phyloP scores from a whole-genome alignment of 2,888 invertebrate genomes.

The Scrobipalpa costella region DNA sequence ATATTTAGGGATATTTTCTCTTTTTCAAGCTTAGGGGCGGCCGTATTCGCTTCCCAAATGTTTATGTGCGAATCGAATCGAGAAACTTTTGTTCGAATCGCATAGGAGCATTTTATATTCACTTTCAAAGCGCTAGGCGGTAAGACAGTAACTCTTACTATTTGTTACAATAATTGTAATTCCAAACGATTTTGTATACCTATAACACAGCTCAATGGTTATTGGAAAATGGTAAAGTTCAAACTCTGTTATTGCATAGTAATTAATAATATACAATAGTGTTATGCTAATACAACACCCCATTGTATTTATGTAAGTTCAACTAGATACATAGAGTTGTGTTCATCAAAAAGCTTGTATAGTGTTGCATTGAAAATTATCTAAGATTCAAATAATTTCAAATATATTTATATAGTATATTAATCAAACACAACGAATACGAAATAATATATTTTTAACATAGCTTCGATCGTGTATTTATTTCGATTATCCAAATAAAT shows the following conservation, averaged over 20 bases:
- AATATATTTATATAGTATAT: neutral
- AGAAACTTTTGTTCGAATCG: constrained; percentile 28
- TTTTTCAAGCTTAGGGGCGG: constrained; percentile 58
- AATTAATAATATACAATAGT: constrained; percentile 40
- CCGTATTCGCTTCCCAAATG: constrained; percentile 42
- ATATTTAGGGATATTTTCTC: constrained; percentile 55
- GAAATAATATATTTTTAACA: neutral
- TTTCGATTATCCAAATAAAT: neutral
- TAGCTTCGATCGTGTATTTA: neutral
- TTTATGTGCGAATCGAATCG: neutral
- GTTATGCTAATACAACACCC: constrained; percentile 28
- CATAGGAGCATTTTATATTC: constrained; percentile 34
- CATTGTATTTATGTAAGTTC: constrained; percentile 26
- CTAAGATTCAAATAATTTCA: neutral
- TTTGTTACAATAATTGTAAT: constrained; percentile 62
- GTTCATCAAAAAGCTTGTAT: constrained; percentile 13
- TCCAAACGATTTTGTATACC: constrained; percentile 66
- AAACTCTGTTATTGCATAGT: constrained; percentile 54
- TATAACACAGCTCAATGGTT: constrained; percentile 63
- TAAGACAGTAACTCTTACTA: constrained; percentile 54
- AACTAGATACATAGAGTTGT: constrained; percentile 29
- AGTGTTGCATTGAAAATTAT: constrained; percentile 2
- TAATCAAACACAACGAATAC: constrained; percentile 19
- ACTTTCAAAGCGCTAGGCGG: constrained; percentile 60
- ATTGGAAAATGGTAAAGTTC: constrained; percentile 49